Conservation (phyloP, 2,113 vertebrate species). For the Asarcornis scutulata region DNA sequence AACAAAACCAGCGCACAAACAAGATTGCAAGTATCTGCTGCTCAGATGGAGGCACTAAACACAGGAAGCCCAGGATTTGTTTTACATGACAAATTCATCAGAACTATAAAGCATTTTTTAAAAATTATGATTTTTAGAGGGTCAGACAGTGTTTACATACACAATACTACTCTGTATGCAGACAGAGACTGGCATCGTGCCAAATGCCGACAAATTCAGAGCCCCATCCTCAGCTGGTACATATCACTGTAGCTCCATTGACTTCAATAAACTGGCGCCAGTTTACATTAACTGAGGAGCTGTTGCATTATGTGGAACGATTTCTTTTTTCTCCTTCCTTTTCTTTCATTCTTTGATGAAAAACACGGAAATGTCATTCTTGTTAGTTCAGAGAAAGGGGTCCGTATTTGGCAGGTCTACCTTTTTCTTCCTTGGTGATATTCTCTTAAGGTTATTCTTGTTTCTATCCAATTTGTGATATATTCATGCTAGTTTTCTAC, state of each 20-base stretch:
- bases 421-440: neutral
- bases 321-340: neutral
- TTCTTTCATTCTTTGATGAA: constrained; percentile 22
- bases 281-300: constrained; percentile 51
- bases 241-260: constrained; percentile 41
- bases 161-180: constrained; percentile 57
- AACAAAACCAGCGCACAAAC: neutral
- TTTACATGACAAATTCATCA: constrained; percentile 53
- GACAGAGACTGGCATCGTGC: constrained; percentile 41
- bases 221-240: constrained; percentile 39
- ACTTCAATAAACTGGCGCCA: constrained; percentile 45
- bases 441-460: neutral
- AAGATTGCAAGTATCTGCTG: neutral
- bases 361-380: constrained; percentile 2
- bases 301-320: constrained; percentile 34
- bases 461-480: neutral
- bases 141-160: constrained; percentile 69
- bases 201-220: constrained; percentile 38
- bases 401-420: neutral
- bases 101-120: constrained; percentile 12
- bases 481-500: neutral
- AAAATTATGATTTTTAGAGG: constrained; percentile 42
- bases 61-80: constrained; percentile 58
- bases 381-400: neutral
- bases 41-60: constrained; percentile 21